Percentiles rank a stretch among this genome's conserved stretches.
phyloP scores from a whole-genome alignment of 23 tunicate genomes.

The Botrylloides violaceus region DNA sequence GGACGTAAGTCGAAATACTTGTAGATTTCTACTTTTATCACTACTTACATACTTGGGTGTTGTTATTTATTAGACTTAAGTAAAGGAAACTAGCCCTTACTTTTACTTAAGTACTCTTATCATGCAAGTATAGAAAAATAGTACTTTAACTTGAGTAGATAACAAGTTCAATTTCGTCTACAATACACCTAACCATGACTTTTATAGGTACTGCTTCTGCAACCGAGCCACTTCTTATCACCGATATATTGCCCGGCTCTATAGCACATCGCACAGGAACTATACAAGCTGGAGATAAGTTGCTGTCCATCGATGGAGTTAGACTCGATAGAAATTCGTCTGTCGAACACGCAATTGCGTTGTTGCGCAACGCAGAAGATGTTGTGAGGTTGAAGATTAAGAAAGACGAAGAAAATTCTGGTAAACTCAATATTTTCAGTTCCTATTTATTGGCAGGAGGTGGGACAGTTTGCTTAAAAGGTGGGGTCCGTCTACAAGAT shows the following conservation, averaged over 20 bases:
- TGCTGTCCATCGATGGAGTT: slow-evolving; percentile 83
- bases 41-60: background rate
- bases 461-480: no score
- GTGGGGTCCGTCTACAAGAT: no score
- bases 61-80: background rate
- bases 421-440: no score
- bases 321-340: slow-evolving; percentile 45
- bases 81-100: no score
- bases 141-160: no score
- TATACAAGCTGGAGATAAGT: slow-evolving; percentile 73
- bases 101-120: no score
- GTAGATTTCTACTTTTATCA: background rate
- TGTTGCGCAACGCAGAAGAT: slow-evolving; percentile 74
- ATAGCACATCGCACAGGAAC: slow-evolving; percentile 92
- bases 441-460: no score
- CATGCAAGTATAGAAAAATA: no score
- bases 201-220: background rate
- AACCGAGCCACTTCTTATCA: slow-evolving; percentile 46
- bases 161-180: no score
- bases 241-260: slow-evolving; percentile 74
- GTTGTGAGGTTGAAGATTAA: slow-evolving; percentile 83
- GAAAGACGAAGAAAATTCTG: slow-evolving; percentile 91
- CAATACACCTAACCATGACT: no score
- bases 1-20: slow-evolving; percentile 53
- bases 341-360: slow-evolving; percentile 57